Evolutionary conservation across 2,888 invertebrate species (phyloP), one percentile per base, ranked within the genome.

Genomic region (Phortica magna): DNA sequence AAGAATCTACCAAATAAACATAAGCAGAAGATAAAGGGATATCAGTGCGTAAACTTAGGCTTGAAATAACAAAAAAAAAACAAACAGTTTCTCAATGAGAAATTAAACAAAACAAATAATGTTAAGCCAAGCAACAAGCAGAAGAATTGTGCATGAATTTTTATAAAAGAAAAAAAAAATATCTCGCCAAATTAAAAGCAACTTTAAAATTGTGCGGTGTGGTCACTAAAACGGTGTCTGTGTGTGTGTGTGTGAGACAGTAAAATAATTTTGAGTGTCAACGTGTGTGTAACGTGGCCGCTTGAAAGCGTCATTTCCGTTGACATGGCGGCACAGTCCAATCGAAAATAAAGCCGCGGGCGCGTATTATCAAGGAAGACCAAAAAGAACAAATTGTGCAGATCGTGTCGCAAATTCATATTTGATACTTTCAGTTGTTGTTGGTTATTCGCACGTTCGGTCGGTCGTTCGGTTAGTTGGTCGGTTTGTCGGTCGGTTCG

Each of bases 11-110:
- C 41, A 14, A 57, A 48, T 14, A n/a, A 12, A 42, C 42, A 6
- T 1, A 41, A 14, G 9, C 39, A 22, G n/a, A 59, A 6, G 10
- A n/a, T 41, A 7, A 57, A 31, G 31, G 67, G 64, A 72, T 73
- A 72, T 43, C 67, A 72, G 76, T 76, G 61, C 42, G 70, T 17
- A 42, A 12, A 59, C 53, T 48, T 39, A 61, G 14, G 57, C n/a
- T 14, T 55, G 39, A 14, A 75, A 39, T 17, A 41, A 57, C 67
- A 17, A 31, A 43, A 14, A 59, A 39, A 41, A 55, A 17, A 0
- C 31, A 57, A 0, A 19, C 42, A 61, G 43, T 1, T 71, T 53
- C 53, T 3, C 14, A 22, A 31, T n/a, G 31, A 6, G 41, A 42
- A 59, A 31, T 9, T 48, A 59, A 55, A 39, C 55, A 59, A 53